Evolutionary conservation across 2,113 vertebrate genomes (phyloP).

Genomic region (Leptobrachium ailaonicum): DNA sequence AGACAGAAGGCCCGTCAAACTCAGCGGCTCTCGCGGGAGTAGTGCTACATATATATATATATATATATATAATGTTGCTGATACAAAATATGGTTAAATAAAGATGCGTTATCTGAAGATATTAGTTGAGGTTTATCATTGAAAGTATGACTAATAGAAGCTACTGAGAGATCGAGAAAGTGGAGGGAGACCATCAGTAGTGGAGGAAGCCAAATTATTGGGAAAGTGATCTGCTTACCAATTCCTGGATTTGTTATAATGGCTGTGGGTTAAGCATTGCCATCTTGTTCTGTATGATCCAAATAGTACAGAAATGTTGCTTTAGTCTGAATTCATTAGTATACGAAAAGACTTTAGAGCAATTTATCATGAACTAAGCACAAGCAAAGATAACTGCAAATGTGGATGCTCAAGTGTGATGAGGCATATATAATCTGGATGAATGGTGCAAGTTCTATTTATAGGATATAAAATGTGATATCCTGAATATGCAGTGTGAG

Average conservation of each 20-base stretch:
- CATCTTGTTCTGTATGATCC: background rate
- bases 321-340: slow-evolving; percentile 22
- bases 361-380: slow-evolving; percentile 44
- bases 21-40: no score
- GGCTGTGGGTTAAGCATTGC: background rate
- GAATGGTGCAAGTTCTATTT: slow-evolving; percentile 48
- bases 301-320: slow-evolving; percentile 23
- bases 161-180: no score
- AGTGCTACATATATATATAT: no score
- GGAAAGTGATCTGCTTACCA: background rate
- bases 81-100: no score
- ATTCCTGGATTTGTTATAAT: background rate
- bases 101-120: no score
- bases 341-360: slow-evolving; percentile 32
- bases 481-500: slow-evolving; percentile 46
- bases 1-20: no score
- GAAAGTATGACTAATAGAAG: no score
- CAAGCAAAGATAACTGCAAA: slow-evolving; percentile 48
- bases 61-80: no score
- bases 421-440: slow-evolving; percentile 49
- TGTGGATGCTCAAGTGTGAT: slow-evolving; percentile 45
- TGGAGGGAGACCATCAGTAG: no score
- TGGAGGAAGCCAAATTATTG: no score
- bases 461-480: slow-evolving; percentile 49
- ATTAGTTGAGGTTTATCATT: no score